A percentile compares a stretch with the other conserved stretches of the same genome.
Evolutionary conservation across 1,140 invertebrate species (phyloP).

Genomic region (Sarcophaga bullata): DNA sequence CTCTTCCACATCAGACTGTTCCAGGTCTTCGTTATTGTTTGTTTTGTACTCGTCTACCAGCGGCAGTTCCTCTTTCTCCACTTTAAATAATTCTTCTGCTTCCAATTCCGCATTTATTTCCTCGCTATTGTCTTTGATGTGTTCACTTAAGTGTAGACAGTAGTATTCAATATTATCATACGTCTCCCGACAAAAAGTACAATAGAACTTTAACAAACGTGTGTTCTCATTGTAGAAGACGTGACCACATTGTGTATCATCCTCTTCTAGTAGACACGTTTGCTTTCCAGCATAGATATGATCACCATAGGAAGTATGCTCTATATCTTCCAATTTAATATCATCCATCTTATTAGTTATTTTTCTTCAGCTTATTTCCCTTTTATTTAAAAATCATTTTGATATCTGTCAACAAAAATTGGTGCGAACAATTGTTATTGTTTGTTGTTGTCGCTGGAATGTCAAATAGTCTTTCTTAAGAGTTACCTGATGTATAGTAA

Average conservation of each 20-base stretch:
- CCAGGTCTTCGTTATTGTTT: not conserved
- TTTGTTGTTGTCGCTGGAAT: not conserved
- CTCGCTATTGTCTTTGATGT: conserved; percentile 34
- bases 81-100: not conserved
- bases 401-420: no score
- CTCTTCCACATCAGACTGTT: not conserved
- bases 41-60: not conserved
- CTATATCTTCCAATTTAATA: not conserved
- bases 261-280: conserved; percentile 19
- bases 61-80: not conserved
- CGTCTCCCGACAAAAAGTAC: conserved; percentile 38
- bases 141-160: conserved; percentile 42
- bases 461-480: not conserved
- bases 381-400: no score
- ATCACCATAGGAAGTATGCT: not conserved
- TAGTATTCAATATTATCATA: conserved; percentile 41
- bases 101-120: not conserved
- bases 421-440: not conserved
- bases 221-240: conserved; percentile 36
- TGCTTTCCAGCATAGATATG: not conserved
- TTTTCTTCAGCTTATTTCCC: no score
- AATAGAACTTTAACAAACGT: conserved; percentile 41
- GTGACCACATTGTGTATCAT: conserved; percentile 38
- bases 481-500: not conserved
- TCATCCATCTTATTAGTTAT: not conserved